Evolutionary conservation across 2,888 invertebrate genomes (phyloP).

Genomic region (Drosophila paranaensis): DNA sequence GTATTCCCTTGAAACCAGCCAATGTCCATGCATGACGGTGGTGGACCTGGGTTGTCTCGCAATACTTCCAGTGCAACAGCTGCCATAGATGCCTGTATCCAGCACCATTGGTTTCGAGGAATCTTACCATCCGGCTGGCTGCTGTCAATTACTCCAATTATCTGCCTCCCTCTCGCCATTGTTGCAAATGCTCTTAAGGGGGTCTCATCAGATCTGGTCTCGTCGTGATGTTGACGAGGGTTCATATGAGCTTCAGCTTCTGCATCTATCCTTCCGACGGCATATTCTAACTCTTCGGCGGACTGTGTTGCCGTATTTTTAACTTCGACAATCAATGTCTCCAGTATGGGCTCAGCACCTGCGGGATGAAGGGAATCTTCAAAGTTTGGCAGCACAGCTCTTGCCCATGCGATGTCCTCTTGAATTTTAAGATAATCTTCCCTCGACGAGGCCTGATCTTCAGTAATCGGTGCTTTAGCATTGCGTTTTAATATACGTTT

Average conservation of each 20-base stretch:
- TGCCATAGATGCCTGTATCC: constrained; percentile 36
- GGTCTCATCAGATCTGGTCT: background rate
- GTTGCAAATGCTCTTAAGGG: constrained; percentile 13
- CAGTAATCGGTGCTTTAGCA: constrained; percentile 21
- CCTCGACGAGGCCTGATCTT: constrained; percentile 15
- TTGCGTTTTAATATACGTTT: constrained; percentile 22
- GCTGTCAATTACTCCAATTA: constrained; percentile 33
- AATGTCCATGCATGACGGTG: constrained; percentile 26
- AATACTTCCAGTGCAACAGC: constrained; percentile 20
- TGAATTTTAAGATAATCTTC: constrained; percentile 17
- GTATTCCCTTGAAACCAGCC: constrained; percentile 37
- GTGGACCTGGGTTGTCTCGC: constrained; percentile 30
- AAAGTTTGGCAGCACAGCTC: constrained; percentile 22
- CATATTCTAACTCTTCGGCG: background rate
- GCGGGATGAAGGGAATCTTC: background rate
- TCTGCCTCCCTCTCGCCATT: constrained; percentile 13
- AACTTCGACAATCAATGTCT: constrained; percentile 23
- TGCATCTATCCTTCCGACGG: background rate
- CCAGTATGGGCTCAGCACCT: background rate
- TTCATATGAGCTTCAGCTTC: background rate
- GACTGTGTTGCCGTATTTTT: background rate
- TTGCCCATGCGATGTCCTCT: constrained; percentile 35
- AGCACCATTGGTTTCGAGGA: constrained; percentile 35
- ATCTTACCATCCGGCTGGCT: constrained; percentile 28
- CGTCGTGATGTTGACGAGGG: background rate